Conservation (phyloP, 2,797 vertebrate genomes). For the Hippoglossus hippoglossus region DNA sequence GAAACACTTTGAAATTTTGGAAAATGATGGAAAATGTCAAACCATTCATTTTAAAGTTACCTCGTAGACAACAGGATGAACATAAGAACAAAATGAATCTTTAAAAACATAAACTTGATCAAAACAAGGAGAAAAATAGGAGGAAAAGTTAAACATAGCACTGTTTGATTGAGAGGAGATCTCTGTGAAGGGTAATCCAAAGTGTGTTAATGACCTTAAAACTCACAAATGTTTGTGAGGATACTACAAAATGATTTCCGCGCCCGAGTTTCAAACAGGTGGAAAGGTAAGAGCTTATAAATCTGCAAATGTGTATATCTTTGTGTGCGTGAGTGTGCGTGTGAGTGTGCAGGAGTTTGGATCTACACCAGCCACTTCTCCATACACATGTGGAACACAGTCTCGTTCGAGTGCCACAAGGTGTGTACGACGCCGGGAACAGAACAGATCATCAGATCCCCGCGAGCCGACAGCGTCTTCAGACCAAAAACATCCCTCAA, state of each 20-base stretch:
- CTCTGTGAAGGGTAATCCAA: too few species aligned
- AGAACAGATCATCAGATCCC: constrained; percentile 85
- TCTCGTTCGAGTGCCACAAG: constrained; percentile 91
- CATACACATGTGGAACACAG: constrained; percentile 88
- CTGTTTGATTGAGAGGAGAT: too few species aligned
- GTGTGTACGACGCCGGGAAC: constrained; percentile 86
- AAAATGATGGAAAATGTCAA: neutral
- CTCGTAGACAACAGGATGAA: neutral
- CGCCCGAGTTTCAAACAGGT: neutral
- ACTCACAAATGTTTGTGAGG: too few species aligned
- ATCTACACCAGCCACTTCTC: constrained; percentile 89
- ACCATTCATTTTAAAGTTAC: constrained; percentile 8
- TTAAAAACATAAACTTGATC: constrained; percentile 1
- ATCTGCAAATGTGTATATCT: neutral
- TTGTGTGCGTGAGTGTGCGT: neutral
- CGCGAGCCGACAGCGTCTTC: constrained; percentile 88
- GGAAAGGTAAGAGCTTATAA: constrained; percentile 17
- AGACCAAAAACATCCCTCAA: constrained; percentile 89
- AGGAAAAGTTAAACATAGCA: neutral
- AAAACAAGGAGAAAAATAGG: neutral
- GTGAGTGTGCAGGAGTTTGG: neutral
- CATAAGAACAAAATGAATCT: neutral
- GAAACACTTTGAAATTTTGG: neutral
- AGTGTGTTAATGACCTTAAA: too few species aligned
- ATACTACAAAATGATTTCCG: neutral